Conservation (phyloP, 64 coral and sea anemone species). For the Exaiptasia diaphana region DNA sequence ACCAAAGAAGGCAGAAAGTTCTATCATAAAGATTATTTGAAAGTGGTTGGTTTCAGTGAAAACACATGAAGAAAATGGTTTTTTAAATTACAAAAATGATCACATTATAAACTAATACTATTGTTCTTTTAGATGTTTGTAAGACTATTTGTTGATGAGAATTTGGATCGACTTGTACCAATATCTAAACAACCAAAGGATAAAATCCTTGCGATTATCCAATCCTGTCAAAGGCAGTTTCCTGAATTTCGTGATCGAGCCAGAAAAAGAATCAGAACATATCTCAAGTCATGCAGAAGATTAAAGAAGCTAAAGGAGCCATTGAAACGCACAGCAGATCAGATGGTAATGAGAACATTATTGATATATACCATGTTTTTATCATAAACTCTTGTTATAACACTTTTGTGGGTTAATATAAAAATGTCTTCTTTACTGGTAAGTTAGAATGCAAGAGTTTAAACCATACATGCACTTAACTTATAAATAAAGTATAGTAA, state of each 20-base stretch:
- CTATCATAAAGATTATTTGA: no score
- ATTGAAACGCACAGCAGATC: slow-evolving; percentile 87
- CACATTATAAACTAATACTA: no score
- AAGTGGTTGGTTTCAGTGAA: no score
- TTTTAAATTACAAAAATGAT: no score
- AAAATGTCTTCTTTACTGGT: no score
- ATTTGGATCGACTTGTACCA: slow-evolving; percentile 93
- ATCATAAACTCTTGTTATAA: no score
- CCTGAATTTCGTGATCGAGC: slow-evolving; percentile 96
- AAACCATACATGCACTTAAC: no score
- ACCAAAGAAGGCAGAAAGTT: no score
- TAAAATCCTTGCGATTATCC: slow-evolving; percentile 95
- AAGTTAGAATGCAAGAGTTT: no score
- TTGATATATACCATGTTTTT: neutral
- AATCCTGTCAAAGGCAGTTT: slow-evolving; percentile 97
- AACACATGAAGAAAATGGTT: no score
- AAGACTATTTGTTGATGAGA: slow-evolving; percentile 93
- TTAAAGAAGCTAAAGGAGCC: slow-evolving; percentile 96
- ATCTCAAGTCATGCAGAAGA: slow-evolving; percentile 90
- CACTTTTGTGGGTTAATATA: no score
- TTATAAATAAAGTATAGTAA: no score
- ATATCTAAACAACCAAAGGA: slow-evolving; percentile 99
- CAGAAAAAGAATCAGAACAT: slow-evolving; percentile 95
- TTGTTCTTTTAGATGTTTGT: slow-evolving; percentile 85
- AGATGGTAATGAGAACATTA: slow-evolving; percentile 67